phyloP scores from a whole-genome alignment of 2,888 invertebrate species.

The Philhelius pedissequus region DNA sequence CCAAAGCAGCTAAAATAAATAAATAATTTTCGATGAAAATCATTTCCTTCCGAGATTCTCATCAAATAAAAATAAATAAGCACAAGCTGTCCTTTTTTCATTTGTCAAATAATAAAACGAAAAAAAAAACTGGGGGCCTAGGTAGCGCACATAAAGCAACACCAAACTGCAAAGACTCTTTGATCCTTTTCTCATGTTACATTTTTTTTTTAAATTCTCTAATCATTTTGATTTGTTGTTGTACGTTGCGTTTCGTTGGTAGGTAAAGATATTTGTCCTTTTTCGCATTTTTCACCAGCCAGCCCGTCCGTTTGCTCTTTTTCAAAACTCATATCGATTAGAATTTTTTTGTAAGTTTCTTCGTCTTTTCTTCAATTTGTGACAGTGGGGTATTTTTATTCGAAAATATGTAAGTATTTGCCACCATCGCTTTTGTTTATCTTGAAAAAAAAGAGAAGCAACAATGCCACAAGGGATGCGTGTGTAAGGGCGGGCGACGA shows the following conservation, averaged over 20 bases:
- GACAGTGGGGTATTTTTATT: constrained; percentile 9
- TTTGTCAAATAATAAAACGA: neutral
- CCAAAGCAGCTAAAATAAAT: constrained; percentile 48
- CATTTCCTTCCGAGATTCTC: constrained; percentile 59
- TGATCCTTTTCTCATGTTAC: constrained; percentile 49
- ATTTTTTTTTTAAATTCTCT: constrained; percentile 25
- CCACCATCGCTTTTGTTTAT: constrained; percentile 58
- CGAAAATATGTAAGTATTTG: constrained; percentile 24
- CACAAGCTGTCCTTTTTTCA: constrained; percentile 8
- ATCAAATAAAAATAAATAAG: constrained; percentile 53
- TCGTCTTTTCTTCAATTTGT: neutral
- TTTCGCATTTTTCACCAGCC: too few relatives aligned
- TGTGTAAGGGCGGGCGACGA: constrained; percentile 15
- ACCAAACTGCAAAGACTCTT: constrained; percentile 41
- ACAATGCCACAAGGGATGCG: constrained; percentile 51
- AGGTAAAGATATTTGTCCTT: neutral
- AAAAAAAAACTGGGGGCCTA: constrained; percentile 6
- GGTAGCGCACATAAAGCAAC: constrained; percentile 5
- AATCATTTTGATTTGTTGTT: constrained; percentile 47
- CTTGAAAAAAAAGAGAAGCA: constrained; percentile 44
- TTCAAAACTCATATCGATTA: constrained; percentile 57
- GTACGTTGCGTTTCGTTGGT: neutral
- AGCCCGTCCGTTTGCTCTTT: neutral
- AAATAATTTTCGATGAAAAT: constrained; percentile 58
- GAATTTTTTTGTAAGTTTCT: constrained; percentile 32